phyloP scores from a whole-genome alignment of 2,888 invertebrate genomes.

The Drosophila silvestris region DNA sequence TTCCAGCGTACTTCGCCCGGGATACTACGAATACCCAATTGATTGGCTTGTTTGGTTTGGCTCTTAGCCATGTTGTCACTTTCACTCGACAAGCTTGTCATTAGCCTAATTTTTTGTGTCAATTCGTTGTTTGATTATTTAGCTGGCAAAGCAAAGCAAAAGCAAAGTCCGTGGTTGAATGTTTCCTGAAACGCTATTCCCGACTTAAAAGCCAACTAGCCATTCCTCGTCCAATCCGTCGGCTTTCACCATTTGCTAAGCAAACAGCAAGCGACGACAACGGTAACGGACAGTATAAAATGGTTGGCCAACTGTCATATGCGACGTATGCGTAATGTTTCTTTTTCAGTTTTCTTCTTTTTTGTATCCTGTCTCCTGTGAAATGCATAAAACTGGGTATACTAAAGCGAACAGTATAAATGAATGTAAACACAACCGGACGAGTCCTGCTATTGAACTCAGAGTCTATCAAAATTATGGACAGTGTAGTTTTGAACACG shows the following conservation, averaged over 20 bases:
- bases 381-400: neutral
- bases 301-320: constrained; percentile 37
- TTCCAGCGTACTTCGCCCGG: neutral
- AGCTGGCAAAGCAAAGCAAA: constrained; percentile 28
- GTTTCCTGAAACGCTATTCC: constrained; percentile 6
- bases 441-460: neutral
- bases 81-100: constrained; percentile 71
- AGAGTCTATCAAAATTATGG: neutral
- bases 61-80: constrained; percentile 55
- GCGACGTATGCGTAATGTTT: constrained; percentile 49
- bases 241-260: constrained; percentile 54
- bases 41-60: constrained; percentile 28
- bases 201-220: neutral
- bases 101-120: constrained; percentile 70
- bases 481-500: neutral
- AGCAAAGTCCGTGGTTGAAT: constrained; percentile 25
- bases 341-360: neutral
- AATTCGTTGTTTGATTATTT: constrained; percentile 46
- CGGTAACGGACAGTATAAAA: constrained; percentile 13
- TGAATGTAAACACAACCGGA: neutral
- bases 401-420: neutral
- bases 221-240: neutral
- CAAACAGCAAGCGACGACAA: constrained; percentile 31
- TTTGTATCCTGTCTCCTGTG: neutral
- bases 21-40: constrained; percentile 11